Evolutionary conservation across 2,797 vertebrate genomes (phyloP).

Genomic region (Echeneis naucrates): DNA sequence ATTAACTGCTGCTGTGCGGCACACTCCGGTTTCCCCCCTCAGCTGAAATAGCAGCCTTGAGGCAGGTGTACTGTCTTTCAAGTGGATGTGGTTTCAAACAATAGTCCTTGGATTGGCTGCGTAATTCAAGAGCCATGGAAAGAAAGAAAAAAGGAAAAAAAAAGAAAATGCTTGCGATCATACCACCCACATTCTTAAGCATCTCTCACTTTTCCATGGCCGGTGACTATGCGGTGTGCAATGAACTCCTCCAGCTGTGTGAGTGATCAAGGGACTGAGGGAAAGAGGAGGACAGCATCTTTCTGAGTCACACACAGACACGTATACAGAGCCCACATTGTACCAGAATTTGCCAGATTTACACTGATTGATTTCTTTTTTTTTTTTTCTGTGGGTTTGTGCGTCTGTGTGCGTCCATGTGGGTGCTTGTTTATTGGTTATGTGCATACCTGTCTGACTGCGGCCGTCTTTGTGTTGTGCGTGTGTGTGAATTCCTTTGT

Average conservation of each 20-base stretch:
- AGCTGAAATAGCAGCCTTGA: slow-evolving; percentile 40
- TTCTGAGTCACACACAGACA: slow-evolving; percentile 53
- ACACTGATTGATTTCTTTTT: slow-evolving; percentile 58
- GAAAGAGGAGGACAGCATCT: slow-evolving; percentile 46
- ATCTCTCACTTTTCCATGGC: slow-evolving; percentile 65
- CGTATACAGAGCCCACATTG: slow-evolving; percentile 77
- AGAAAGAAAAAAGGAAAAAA: too few relatives aligned
- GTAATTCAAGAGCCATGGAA: slow-evolving; percentile 62
- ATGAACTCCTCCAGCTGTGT: slow-evolving; percentile 57
- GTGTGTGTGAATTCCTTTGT: slow-evolving; percentile 14
- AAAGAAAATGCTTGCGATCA: slow-evolving; percentile 17
- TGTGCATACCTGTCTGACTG: slow-evolving; percentile 26
- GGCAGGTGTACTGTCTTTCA: slow-evolving; percentile 59
- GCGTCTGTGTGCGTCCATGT: slow-evolving; percentile 50
- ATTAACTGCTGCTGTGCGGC: slow-evolving; percentile 49
- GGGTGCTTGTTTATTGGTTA: slow-evolving; percentile 43
- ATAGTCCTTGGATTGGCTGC: slow-evolving; percentile 26
- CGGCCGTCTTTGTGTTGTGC: slow-evolving; percentile 32
- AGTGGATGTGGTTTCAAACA: slow-evolving; percentile 46
- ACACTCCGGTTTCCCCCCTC: slow-evolving; percentile 68
- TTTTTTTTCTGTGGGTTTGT: slow-evolving; percentile 22
- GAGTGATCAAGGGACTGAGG: slow-evolving; percentile 72
- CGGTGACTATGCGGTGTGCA: slow-evolving; percentile 40
- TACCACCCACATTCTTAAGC: slow-evolving; percentile 45
- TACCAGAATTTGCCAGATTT: slow-evolving; percentile 54